Conservation (phyloP, 2,113 vertebrate species). For the Archilochus colubris region DNA sequence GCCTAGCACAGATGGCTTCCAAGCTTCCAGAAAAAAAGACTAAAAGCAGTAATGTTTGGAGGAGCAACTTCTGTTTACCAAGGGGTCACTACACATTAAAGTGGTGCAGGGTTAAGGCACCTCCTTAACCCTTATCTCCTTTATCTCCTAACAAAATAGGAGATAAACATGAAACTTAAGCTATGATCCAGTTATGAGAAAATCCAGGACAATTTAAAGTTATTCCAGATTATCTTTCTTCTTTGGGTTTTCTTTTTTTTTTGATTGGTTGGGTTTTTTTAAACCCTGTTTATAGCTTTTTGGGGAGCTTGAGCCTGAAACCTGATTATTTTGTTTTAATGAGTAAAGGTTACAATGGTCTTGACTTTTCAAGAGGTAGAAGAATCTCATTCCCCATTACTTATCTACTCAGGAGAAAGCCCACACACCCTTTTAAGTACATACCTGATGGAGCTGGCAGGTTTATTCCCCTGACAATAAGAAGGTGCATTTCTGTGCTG, state of each 20-base stretch:
- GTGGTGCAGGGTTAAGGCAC: neutral
- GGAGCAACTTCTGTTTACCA: neutral
- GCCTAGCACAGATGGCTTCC: neutral
- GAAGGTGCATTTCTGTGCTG: constrained; percentile 95
- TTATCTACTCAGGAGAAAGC: neutral
- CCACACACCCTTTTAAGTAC: neutral
- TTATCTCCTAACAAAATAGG: neutral
- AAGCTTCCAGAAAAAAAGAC: neutral
- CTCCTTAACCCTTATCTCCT: no score
- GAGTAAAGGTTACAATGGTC: neutral
- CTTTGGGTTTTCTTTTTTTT: neutral
- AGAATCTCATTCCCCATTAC: neutral
- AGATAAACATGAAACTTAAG: neutral
- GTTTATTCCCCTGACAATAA: constrained; percentile 92
- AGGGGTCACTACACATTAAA: neutral
- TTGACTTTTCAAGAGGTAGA: neutral
- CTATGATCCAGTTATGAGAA: neutral
- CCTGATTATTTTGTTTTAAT: neutral
- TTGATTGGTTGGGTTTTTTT: neutral
- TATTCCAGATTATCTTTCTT: neutral
- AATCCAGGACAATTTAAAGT: neutral
- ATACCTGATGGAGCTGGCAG: constrained; percentile 91
- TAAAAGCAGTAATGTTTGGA: neutral
- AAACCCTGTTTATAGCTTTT: neutral
- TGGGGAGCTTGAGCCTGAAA: neutral